Conservation (phyloP, 1,140 invertebrate species). For the Prorops nasuta region DNA sequence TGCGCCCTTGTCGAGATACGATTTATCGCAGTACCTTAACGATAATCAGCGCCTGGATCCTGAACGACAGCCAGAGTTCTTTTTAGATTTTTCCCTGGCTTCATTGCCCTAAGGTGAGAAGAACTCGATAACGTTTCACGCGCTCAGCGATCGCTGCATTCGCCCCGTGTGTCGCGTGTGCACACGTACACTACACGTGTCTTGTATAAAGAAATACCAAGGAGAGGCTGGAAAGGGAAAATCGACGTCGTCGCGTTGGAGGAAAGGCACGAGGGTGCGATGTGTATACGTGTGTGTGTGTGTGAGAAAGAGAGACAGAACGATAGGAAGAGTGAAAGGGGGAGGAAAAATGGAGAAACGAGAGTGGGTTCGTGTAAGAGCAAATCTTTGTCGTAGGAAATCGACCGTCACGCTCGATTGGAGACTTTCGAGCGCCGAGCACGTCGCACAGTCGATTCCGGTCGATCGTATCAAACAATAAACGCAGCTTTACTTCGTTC, state of each 20-base stretch:
- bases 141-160: background rate
- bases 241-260: background rate
- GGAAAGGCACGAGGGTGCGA: background rate
- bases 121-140: too few species aligned
- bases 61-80: too few species aligned
- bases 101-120: too few species aligned
- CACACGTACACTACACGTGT: conserved; percentile 18
- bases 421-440: conserved; percentile 27
- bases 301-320: background rate
- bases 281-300: background rate
- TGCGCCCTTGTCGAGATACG: too few species aligned
- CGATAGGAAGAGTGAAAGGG: background rate
- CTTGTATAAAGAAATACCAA: conserved; percentile 11
- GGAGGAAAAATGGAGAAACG: background rate
- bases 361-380: conserved; percentile 28
- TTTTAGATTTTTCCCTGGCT: too few species aligned
- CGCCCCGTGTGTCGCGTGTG: background rate
- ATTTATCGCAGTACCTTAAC: too few species aligned
- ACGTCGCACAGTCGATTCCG: conserved; percentile 28
- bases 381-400: conserved; percentile 43
- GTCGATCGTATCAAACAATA: conserved; percentile 35
- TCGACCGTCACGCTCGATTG: conserved; percentile 36
- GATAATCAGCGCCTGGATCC: too few species aligned
- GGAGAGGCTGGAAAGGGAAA: conserved; percentile 5
- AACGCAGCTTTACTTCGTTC: conserved; percentile 8